phyloP scores from a whole-genome alignment of 2,888 invertebrate species.

The Odontothrips loti region DNA sequence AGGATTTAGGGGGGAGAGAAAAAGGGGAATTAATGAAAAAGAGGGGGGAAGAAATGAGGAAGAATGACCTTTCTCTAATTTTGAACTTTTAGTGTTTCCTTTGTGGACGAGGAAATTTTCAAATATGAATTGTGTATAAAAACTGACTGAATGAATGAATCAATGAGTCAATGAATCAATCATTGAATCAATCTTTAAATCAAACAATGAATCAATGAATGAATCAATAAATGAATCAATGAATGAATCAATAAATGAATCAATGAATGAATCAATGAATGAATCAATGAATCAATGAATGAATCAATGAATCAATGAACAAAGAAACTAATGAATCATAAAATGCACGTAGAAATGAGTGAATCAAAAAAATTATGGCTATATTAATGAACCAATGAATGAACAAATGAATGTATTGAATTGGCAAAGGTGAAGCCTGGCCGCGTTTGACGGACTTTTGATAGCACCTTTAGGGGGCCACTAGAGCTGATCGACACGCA shows the following conservation, averaged over 20 bases:
- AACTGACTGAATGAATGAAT: no score
- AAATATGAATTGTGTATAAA: no score
- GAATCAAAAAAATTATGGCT: not conserved
- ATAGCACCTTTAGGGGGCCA: not conserved
- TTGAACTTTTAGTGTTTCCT: no score
- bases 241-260: not conserved
- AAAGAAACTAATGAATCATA: not conserved
- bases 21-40: not conserved
- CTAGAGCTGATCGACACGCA: not conserved
- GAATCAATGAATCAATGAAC: no score
- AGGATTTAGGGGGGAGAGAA: not conserved
- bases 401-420: no score
- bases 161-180: no score
- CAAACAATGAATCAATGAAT: not conserved
- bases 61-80: no score
- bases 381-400: not conserved
- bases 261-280: no score
- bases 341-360: not conserved
- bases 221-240: not conserved
- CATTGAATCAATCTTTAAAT: no score
- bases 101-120: no score
- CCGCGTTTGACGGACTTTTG: conserved; percentile 20
- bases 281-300: no score
- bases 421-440: conserved; percentile 4
- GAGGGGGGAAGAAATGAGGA: not conserved